A percentile compares a stretch with the other conserved stretches of the same genome.
Conservation (phyloP, 2,888 invertebrate genomes). For the Celastrina argiolus region DNA sequence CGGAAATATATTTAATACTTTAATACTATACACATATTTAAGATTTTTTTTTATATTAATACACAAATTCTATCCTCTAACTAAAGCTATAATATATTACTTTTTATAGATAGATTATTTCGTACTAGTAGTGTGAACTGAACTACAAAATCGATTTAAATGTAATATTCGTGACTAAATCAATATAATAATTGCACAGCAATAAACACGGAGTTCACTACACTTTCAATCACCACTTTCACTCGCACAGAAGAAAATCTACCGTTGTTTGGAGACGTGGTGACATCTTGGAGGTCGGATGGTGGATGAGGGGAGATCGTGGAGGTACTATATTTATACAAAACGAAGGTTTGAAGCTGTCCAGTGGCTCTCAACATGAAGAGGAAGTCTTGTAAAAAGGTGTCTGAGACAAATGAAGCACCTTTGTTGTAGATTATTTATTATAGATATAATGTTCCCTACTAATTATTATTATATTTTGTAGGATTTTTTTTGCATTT, state of each 20-base stretch:
- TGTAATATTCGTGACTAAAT: background rate
- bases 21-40: too few species aligned
- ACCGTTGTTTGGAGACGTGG: constrained; percentile 61
- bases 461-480: too few species aligned
- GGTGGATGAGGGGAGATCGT: constrained; percentile 49
- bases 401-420: too few species aligned
- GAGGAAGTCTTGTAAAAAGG: background rate
- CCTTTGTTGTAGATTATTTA: too few species aligned
- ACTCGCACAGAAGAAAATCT: constrained; percentile 33
- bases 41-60: too few species aligned
- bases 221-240: constrained; percentile 25
- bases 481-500: too few species aligned
- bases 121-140: too few species aligned
- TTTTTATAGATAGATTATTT: too few species aligned
- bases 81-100: too few species aligned
- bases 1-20: too few species aligned
- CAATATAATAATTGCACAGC: background rate
- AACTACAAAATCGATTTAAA: background rate
- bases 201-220: constrained; percentile 5
- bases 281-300: constrained; percentile 62
- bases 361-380: constrained; percentile 21
- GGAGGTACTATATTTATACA: constrained; percentile 64
- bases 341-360: constrained; percentile 24
- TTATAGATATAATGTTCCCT: too few species aligned
- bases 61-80: too few species aligned